Conservation (phyloP, 53 echinoderm and acorn worm species). For the Hippasteria phrygiana region DNA sequence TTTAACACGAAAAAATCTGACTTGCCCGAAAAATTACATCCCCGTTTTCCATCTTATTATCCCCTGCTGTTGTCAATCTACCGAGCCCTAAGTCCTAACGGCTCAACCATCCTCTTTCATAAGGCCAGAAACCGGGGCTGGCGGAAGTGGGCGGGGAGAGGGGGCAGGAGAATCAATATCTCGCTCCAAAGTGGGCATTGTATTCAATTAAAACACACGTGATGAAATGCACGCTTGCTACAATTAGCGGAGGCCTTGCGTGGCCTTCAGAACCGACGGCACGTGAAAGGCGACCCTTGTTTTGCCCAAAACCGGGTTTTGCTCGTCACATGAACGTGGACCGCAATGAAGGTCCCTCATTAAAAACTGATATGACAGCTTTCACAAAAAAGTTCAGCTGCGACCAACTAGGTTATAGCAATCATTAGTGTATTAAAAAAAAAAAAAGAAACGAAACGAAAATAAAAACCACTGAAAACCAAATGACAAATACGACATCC, state of each 20-base stretch:
- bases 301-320: neutral
- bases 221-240: constrained; percentile 43
- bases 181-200: constrained; percentile 48
- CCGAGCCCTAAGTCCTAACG: neutral
- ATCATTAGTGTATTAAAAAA: neutral
- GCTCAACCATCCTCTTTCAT: neutral
- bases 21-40: too few relatives aligned
- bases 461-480: too few relatives aligned
- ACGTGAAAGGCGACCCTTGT: neutral
- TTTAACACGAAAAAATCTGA: too few relatives aligned
- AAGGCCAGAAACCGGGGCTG: neutral
- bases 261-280: constrained; percentile 40
- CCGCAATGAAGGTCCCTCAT: constrained; percentile 1
- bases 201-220: constrained; percentile 60
- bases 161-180: constrained; percentile 38
- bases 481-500: too few relatives aligned
- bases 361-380: constrained; percentile 24
- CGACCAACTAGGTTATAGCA: neutral
- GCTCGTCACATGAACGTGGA: constrained; percentile 23
- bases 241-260: constrained; percentile 24
- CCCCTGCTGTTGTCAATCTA: neutral
- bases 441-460: too few relatives aligned
- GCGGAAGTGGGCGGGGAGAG: constrained; percentile 4
- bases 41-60: too few relatives aligned
- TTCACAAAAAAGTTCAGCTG: neutral